Percentiles rank a stretch among this genome's conserved stretches.
phyloP scores from a whole-genome alignment of 2,797 vertebrate genomes.

The Microctenopoma stevenorrisi region DNA sequence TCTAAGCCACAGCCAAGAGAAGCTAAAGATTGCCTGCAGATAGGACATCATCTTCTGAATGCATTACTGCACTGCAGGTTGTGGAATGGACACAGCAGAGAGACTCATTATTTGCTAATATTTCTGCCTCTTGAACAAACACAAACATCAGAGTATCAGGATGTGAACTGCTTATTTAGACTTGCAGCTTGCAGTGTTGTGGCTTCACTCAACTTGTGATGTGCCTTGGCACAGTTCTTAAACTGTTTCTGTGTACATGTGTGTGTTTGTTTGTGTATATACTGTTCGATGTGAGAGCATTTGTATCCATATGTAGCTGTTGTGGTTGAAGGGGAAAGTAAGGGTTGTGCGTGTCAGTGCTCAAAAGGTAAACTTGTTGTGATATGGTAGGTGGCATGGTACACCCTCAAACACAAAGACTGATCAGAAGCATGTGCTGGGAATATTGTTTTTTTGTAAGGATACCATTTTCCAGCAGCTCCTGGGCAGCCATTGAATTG shows the following conservation, averaged over 20 bases:
- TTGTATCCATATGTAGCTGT: slow-evolving; percentile 1
- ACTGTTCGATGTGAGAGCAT: slow-evolving; percentile 13
- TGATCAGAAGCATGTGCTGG: background rate
- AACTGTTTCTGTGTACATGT: background rate
- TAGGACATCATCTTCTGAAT: slow-evolving; percentile 51
- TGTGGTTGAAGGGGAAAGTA: slow-evolving; percentile 5
- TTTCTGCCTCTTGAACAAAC: slow-evolving; percentile 48
- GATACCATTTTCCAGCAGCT: slow-evolving; percentile 1
- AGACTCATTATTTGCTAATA: slow-evolving; percentile 64
- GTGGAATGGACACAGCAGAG: slow-evolving; percentile 43
- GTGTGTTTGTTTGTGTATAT: slow-evolving; percentile 13
- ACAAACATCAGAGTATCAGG: slow-evolving; percentile 43
- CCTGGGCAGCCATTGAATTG: background rate
- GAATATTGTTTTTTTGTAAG: background rate
- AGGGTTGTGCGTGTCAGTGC: slow-evolving; percentile 27
- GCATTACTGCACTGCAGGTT: slow-evolving; percentile 48
- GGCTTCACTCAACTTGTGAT: slow-evolving; percentile 32
- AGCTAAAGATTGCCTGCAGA: slow-evolving; percentile 61
- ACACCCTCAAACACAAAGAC: background rate
- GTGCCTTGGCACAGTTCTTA: background rate
- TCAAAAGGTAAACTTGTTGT: slow-evolving; percentile 12
- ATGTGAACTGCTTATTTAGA: slow-evolving; percentile 28
- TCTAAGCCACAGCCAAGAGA: slow-evolving; percentile 57
- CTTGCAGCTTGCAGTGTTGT: slow-evolving; percentile 13
- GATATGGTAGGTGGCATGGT: background rate